phyloP scores from a whole-genome alignment of 1,140 invertebrate species.

The Galendromus occidentalis region DNA sequence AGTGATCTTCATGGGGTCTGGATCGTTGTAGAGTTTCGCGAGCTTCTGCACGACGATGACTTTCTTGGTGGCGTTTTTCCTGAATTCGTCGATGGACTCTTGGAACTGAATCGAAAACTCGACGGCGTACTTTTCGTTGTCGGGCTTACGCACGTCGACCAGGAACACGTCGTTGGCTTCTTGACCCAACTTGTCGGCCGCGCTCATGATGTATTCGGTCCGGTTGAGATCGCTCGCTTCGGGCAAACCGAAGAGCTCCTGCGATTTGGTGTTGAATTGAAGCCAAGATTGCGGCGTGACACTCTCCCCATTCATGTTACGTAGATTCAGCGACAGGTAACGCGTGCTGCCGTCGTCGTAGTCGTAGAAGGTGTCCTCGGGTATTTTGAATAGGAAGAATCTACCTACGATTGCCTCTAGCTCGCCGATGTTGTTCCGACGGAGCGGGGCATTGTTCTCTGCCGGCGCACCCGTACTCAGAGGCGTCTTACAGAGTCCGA shows the following conservation, averaged over 20 bases:
- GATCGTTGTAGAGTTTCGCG: constrained; percentile 49
- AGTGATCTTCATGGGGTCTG: constrained; percentile 45
- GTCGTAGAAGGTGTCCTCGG: constrained; percentile 69
- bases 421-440: constrained; percentile 60
- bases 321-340: constrained; percentile 47
- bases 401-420: constrained; percentile 55
- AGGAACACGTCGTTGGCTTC: constrained; percentile 54
- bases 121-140: constrained; percentile 35
- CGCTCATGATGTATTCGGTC: constrained; percentile 51
- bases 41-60: constrained; percentile 54
- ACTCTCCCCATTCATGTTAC: constrained; percentile 40
- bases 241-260: constrained; percentile 71
- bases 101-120: constrained; percentile 48
- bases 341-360: constrained; percentile 53
- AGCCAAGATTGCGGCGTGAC: constrained; percentile 54
- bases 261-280: constrained; percentile 65
- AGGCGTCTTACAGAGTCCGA: constrained; percentile 20
- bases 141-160: constrained; percentile 42
- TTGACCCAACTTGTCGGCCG: constrained; percentile 41
- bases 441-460: constrained; percentile 41
- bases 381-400: constrained; percentile 52
- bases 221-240: constrained; percentile 41
- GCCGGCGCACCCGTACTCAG: constrained; percentile 16
- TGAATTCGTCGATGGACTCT: constrained; percentile 46
- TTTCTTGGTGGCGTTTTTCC: constrained; percentile 36